Evolutionary conservation across 2,113 vertebrate species (phyloP), one percentile per base, ranked within the genome.

Genomic region (Loxodonta africana): DNA sequence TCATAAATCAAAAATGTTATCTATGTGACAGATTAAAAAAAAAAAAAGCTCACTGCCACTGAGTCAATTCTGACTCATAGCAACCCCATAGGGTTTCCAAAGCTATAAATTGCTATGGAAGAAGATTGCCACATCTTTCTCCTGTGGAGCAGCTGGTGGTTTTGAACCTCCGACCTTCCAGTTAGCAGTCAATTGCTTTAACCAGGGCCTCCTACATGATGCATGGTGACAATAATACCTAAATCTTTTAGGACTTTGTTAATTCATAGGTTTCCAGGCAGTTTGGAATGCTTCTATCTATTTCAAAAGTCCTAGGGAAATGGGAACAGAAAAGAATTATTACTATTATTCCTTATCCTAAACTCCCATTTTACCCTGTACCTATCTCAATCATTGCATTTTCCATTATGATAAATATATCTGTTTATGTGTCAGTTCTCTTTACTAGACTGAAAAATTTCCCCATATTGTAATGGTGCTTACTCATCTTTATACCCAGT

Each of bases 231-330:
- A 83, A 77, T 84, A 77, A 28, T 73, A 7, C 15, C 6, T 85
- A 9, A 18, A 85, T 95, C 95, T 85, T 46, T 86, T 20, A 81
- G 53, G 6, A 88, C 21, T 83, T 78, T 91, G 73, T 81, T 44
- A 46, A 2, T 85, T 14, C 73, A 41, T 10, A 60, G 30, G 41
- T 17, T 80, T 78, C 33, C 81, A 57, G 44, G 37, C 57, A 90
- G 78, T 90, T 81, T 81, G 57, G 48, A 60, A 46, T 84, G 51
- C 23, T 92, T 53, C 7, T 23, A 84, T 80, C 28, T 73, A 73
- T 81, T 89, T 73, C 57, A 30, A 83, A 78, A 92, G 28, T 74
- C 21, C 65, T 44, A 44, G 44, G 73, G 80, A 80, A 44, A 69
- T n/a, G 57, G 8, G 33, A 88, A 77, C 12, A 51, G 46, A 65